A percentile compares a stretch with the other conserved stretches of the same genome.
Conservation (phyloP, 1,140 invertebrate genomes). For the Drosophila baimaii region DNA sequence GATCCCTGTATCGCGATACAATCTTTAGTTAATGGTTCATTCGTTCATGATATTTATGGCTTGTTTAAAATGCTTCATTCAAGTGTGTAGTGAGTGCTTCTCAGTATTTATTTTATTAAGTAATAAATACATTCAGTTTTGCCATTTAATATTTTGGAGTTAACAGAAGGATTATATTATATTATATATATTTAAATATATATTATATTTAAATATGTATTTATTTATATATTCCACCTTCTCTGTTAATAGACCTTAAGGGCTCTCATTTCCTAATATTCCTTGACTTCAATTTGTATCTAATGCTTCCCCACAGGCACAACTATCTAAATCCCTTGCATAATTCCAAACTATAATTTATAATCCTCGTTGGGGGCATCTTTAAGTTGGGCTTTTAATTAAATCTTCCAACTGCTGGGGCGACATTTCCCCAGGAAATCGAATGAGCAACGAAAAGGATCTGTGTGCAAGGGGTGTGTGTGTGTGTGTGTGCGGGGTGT, state of each 20-base stretch:
- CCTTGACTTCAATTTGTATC: conserved; percentile 1
- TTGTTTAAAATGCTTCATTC: background rate
- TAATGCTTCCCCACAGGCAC: background rate
- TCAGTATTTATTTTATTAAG: conserved; percentile 4
- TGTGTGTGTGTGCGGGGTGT: conserved; percentile 26
- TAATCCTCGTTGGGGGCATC: conserved; percentile 28
- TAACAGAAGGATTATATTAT: background rate
- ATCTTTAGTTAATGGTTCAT: conserved; percentile 1
- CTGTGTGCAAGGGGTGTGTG: conserved; percentile 15
- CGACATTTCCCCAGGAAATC: conserved; percentile 44
- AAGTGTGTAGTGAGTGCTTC: background rate
- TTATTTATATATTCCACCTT: no score
- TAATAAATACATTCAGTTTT: conserved; percentile 1
- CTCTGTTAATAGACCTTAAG: background rate
- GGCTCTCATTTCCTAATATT: background rate
- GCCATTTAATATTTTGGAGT: background rate
- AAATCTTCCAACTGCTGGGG: conserved; percentile 39
- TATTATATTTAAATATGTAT: background rate
- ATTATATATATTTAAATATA: background rate
- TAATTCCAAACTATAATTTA: conserved; percentile 31
- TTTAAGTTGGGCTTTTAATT: conserved; percentile 51
- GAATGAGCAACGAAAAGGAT: background rate
- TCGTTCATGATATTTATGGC: conserved; percentile 9
- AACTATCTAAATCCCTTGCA: conserved; percentile 22
- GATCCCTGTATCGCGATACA: background rate